Conservation (phyloP, 2,888 invertebrate genomes). For the Hydraecia micacea region DNA sequence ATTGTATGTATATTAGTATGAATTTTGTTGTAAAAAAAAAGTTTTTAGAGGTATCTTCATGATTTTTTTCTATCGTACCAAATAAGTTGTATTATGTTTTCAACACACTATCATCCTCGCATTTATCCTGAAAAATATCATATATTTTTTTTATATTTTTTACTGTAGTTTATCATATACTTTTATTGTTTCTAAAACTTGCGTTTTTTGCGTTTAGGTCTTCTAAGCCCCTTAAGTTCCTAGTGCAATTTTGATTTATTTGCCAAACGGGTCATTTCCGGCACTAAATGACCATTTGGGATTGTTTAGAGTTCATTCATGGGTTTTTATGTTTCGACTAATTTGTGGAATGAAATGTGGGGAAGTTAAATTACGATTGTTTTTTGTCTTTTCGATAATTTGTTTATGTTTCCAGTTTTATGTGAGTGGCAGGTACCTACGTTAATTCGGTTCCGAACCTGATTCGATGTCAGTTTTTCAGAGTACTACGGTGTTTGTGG, state of each 20-base stretch:
- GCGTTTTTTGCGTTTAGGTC: too few relatives aligned
- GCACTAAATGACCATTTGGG: conserved; percentile 82
- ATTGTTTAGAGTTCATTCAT: conserved; percentile 72
- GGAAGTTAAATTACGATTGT: conserved; percentile 47
- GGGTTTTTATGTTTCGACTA: conserved; percentile 66
- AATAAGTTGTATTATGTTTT: too few relatives aligned
- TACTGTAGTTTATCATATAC: too few relatives aligned
- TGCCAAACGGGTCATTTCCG: conserved; percentile 85
- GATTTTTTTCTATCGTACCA: too few relatives aligned
- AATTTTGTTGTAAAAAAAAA: too few relatives aligned
- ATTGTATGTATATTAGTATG: too few relatives aligned
- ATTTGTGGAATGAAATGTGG: conserved; percentile 63
- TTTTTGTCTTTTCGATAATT: conserved; percentile 54
- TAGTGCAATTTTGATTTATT: conserved; percentile 89
- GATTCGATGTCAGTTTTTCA: conserved; percentile 49
- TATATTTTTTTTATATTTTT: too few relatives aligned
- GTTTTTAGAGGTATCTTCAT: too few relatives aligned
- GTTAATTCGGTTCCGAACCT: conserved; percentile 28
- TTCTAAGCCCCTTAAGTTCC: too few relatives aligned
- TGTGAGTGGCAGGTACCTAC: conserved; percentile 59
- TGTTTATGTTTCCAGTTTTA: conserved; percentile 60
- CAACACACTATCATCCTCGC: too few relatives aligned
- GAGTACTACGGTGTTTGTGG: conserved; percentile 29
- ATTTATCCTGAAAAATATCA: too few relatives aligned
- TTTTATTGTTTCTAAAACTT: too few relatives aligned